Conservation (phyloP, 2,888 invertebrate species). For the Drosophila infuscata region DNA sequence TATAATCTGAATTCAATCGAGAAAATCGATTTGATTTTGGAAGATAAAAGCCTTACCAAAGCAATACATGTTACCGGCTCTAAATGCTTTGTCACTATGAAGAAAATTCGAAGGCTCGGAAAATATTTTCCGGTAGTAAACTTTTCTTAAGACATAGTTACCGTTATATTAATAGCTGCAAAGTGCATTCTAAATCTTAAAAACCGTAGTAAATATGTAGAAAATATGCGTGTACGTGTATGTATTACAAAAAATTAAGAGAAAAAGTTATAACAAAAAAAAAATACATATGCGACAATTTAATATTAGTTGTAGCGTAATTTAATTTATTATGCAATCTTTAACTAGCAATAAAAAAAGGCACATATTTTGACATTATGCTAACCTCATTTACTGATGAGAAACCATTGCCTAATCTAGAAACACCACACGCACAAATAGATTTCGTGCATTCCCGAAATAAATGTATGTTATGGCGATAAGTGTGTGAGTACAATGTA, state of each 20-base stretch:
- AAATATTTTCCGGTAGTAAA: conserved; percentile 88
- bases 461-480: conserved; percentile 53
- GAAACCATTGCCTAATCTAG: conserved; percentile 49
- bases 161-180: conserved; percentile 54
- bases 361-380: conserved; percentile 61
- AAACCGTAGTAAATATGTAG: conserved; percentile 69
- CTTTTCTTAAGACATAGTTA: conserved; percentile 74
- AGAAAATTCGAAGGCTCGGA: conserved; percentile 88
- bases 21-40: conserved; percentile 84
- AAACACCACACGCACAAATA: conserved; percentile 63
- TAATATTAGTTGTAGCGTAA: conserved; percentile 76
- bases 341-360: conserved; percentile 61
- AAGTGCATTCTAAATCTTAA: conserved; percentile 77
- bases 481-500: conserved; percentile 54
- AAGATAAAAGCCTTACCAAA: conserved; percentile 84
- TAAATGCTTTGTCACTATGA: conserved; percentile 84
- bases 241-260: conserved; percentile 47
- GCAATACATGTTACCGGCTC: conserved; percentile 83
- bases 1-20: conserved; percentile 84
- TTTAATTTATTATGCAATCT: conserved; percentile 71
- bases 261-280: conserved; percentile 50
- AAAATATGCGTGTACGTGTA: conserved; percentile 76
- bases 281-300: conserved; percentile 60
- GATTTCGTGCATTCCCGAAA: conserved; percentile 58
- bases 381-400: conserved; percentile 51